Conservation (phyloP, 2,797 vertebrate genomes). For the Chloroceryle amazona region DNA sequence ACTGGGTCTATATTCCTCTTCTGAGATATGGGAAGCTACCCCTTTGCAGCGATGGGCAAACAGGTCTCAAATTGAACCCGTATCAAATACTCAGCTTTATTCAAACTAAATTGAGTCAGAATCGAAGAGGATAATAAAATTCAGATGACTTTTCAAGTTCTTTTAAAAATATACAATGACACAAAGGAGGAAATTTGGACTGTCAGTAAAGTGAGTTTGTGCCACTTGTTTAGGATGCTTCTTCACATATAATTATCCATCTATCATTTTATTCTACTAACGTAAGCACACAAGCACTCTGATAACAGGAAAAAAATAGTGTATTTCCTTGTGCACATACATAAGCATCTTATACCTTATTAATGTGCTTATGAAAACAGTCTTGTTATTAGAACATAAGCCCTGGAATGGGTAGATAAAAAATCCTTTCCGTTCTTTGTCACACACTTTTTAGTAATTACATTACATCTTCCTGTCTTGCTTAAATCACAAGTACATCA, state of each 20-base stretch:
- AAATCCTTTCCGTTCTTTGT: background rate
- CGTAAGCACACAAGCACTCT: background rate
- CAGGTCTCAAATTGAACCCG: background rate
- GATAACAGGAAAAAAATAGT: background rate
- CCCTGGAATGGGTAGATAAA: background rate
- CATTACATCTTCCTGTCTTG: background rate
- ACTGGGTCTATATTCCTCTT: background rate
- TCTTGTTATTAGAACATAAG: background rate
- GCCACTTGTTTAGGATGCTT: background rate
- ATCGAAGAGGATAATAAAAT: background rate
- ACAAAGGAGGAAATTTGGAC: background rate
- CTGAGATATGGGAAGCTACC: background rate
- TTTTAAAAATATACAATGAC: background rate
- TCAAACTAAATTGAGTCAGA: background rate
- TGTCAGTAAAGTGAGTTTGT: background rate
- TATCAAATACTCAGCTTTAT: background rate
- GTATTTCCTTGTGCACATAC: background rate
- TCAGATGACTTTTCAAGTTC: background rate
- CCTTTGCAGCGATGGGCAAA: background rate
- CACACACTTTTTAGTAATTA: background rate
- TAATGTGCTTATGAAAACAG: background rate
- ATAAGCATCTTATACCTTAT: background rate
- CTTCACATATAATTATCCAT: background rate
- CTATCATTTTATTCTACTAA: background rate
- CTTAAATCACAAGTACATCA: conserved; percentile 3